phyloP scores from a whole-genome alignment of 2,113 vertebrate genomes.

The Gadus macrocephalus region DNA sequence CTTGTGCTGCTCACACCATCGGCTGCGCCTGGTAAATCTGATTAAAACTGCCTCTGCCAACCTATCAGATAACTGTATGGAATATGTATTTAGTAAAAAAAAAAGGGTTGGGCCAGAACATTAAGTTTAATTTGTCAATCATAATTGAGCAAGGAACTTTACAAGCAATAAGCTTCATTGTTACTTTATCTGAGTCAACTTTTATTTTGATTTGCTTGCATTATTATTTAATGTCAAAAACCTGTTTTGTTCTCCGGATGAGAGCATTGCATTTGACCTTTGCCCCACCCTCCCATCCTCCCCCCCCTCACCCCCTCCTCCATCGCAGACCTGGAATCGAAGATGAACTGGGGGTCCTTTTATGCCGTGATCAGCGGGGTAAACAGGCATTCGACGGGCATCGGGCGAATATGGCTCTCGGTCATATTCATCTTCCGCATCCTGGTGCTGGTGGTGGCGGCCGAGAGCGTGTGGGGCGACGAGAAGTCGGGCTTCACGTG shows the following conservation, averaged over 20 bases:
- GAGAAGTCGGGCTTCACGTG: constrained; percentile 93
- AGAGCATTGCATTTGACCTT: not conserved
- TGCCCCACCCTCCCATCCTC: too few relatives aligned
- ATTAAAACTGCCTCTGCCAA: constrained; percentile 7
- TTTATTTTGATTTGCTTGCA: not conserved
- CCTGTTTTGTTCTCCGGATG: not conserved
- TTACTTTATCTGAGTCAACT: not conserved
- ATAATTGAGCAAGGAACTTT: not conserved
- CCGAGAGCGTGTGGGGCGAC: constrained; percentile 95
- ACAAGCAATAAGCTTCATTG: not conserved
- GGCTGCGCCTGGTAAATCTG: constrained; percentile 68
- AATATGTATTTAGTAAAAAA: not conserved
- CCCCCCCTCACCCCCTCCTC: not conserved
- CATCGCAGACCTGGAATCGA: constrained; percentile 81
- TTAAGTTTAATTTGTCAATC: not conserved
- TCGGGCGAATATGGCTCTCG: constrained; percentile 94
- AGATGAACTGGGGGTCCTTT: constrained; percentile 96
- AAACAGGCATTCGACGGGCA: constrained; percentile 94
- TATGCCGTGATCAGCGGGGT: constrained; percentile 94
- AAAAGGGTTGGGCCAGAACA: not conserved
- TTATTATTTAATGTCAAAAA: too few relatives aligned
- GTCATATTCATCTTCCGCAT: constrained; percentile 99
- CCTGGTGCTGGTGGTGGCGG: constrained; percentile 94
- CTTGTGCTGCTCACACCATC: constrained; percentile 60
- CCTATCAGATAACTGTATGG: constrained; percentile 9